A percentile compares a stretch with the other conserved stretches of the same genome.
These are phyloP conservation scores for Atherix ibis DNA, from an alignment of 2,888 invertebrate species.

Conservation along the genomic window DNA sequence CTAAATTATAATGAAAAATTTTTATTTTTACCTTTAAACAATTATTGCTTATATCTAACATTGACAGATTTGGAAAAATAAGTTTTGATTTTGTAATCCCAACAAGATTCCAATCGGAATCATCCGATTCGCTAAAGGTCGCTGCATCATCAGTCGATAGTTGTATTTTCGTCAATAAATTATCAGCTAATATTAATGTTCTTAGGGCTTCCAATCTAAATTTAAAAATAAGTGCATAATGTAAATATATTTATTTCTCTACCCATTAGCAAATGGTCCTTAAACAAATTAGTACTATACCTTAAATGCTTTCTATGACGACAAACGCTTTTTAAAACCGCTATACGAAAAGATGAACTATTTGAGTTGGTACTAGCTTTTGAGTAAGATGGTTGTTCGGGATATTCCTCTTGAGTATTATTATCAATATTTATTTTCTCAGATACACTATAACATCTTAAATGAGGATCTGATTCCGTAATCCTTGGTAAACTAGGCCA, in stretches of 20 bases:
- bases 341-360: slow-evolving; percentile 43
- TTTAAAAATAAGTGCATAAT: slow-evolving; percentile 3
- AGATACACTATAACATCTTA: slow-evolving; percentile 48
- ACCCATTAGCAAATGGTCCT: slow-evolving; percentile 38
- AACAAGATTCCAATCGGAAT: slow-evolving; percentile 44
- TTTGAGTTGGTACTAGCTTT: slow-evolving; percentile 4
- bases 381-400: too few species aligned
- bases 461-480: slow-evolving; percentile 43
- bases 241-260: not conserved
- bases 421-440: slow-evolving; percentile 2
- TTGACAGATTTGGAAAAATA: slow-evolving; percentile 84
- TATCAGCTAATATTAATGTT: slow-evolving; percentile 59
- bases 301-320: slow-evolving; percentile 69
- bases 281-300: too few species aligned
- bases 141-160: slow-evolving; percentile 69
- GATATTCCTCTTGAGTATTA: slow-evolving; percentile 7
- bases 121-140: slow-evolving; percentile 40
- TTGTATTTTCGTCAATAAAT: slow-evolving; percentile 65
- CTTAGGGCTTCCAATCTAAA: slow-evolving; percentile 25
- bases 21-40: slow-evolving; percentile 39
- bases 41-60: slow-evolving; percentile 90
- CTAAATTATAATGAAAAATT: not conserved
- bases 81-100: slow-evolving; percentile 47
- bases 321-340: slow-evolving; percentile 67
- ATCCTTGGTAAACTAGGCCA: slow-evolving; percentile 79